These are phyloP conservation scores for Acleris cristana DNA, from an alignment of 2,888 invertebrate genomes.

Conservation along the genomic window DNA sequence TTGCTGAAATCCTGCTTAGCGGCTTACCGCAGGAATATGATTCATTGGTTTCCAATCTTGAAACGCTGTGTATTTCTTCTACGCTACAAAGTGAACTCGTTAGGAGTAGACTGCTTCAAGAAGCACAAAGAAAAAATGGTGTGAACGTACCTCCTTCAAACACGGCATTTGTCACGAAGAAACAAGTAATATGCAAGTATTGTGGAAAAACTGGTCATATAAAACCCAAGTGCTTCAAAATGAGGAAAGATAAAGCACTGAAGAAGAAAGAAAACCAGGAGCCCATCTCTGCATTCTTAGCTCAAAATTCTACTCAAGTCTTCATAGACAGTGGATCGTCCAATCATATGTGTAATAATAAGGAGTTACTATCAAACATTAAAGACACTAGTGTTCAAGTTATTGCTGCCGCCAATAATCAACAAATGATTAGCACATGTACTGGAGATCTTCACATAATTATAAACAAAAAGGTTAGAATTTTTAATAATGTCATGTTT, in stretches of 20 bases:
- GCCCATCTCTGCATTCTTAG: neutral
- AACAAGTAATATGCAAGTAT: neutral
- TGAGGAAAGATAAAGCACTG: neutral
- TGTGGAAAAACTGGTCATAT: neutral
- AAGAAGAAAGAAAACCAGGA: neutral
- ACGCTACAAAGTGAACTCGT: conserved; percentile 5
- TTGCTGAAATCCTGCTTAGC: conserved; percentile 4
- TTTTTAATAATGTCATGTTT: neutral
- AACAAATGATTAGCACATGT: neutral
- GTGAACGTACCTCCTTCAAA: neutral
- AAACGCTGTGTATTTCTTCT: conserved; percentile 2
- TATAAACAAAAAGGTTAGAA: too few relatives aligned
- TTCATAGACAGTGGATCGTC: neutral
- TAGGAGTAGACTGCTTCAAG: conserved; percentile 1
- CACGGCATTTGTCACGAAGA: neutral
- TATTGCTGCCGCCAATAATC: conserved; percentile 1
- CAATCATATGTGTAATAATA: neutral
- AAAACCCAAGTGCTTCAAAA: neutral
- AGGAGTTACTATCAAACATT: conserved; percentile 1
- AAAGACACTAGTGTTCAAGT: conserved; percentile 1
- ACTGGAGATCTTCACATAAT: too few relatives aligned
- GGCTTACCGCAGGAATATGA: conserved; percentile 7
- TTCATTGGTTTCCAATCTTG: conserved; percentile 1
- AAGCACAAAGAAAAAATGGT: conserved; percentile 1
- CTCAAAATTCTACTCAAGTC: neutral